These are phyloP conservation scores for Cecidostiba fungosa DNA, from an alignment of 2,888 invertebrate genomes.

Conservation along the genomic window DNA sequence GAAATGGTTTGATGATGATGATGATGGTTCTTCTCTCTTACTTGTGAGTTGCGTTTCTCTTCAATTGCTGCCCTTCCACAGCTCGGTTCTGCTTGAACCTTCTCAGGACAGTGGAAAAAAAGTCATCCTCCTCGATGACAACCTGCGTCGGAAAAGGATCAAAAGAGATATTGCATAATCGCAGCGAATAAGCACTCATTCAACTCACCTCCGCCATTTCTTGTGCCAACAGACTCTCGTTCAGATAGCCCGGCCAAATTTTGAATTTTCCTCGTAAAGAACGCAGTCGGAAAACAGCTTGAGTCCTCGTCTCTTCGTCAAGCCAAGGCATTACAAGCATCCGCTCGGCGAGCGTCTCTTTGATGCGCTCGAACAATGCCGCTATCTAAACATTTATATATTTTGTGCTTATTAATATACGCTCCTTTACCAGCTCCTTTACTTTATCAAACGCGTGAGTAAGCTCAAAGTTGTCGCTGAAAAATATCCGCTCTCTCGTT, in stretches of 20 bases:
- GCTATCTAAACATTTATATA: constrained; percentile 71
- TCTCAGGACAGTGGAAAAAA: constrained; percentile 79
- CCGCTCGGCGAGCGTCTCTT: constrained; percentile 78
- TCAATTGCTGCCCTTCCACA: constrained; percentile 71
- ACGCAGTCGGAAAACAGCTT: constrained; percentile 79
- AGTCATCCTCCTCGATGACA: constrained; percentile 78
- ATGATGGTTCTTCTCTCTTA: constrained; percentile 66
- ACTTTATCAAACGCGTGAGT: no score
- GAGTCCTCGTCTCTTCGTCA: constrained; percentile 79
- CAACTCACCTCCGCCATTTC: constrained; percentile 75
- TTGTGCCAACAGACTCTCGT: constrained; percentile 73
- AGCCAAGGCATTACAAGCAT: constrained; percentile 80
- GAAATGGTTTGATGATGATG: constrained; percentile 63
- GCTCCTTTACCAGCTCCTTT: neutral
- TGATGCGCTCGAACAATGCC: constrained; percentile 79
- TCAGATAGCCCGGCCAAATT: constrained; percentile 79
- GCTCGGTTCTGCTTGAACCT: constrained; percentile 78
- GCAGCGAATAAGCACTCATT: neutral
- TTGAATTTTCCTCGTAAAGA: constrained; percentile 79
- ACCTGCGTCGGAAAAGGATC: constrained; percentile 70
- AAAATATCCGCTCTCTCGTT: no score
- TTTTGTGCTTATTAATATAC: neutral
- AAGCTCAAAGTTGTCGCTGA: no score
- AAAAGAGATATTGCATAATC: neutral
- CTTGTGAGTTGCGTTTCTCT: constrained; percentile 74